Evolutionary conservation across 2,797 vertebrate genomes (phyloP).

Genomic region (Numenius phaeopus): DNA sequence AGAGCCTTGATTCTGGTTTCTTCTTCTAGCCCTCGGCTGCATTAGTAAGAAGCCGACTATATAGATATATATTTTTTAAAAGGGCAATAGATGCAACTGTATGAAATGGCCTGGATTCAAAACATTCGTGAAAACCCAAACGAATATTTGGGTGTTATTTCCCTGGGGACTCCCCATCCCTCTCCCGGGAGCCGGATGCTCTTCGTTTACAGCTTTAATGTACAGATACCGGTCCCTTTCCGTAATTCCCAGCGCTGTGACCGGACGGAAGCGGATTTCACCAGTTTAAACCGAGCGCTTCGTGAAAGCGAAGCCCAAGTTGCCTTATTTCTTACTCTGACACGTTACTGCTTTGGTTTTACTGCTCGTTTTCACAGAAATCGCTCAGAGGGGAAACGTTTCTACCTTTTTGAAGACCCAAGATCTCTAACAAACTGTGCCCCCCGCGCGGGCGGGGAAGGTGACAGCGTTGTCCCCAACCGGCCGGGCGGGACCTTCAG

Average conservation of each 20-base stretch:
- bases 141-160: not conserved
- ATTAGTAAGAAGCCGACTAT: not conserved
- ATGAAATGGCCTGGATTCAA: not conserved
- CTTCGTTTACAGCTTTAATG: slow-evolving; percentile 40
- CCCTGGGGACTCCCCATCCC: not conserved
- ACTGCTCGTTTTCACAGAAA: not conserved
- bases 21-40: not conserved
- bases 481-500: not conserved
- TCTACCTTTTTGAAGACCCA: not conserved
- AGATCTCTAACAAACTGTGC: not conserved
- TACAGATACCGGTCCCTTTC: not conserved
- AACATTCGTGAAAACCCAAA: not conserved
- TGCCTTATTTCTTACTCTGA: slow-evolving; percentile 62
- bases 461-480: accelerated
- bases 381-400: not conserved
- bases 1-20: not conserved
- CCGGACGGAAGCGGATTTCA: not conserved
- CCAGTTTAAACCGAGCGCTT: not conserved
- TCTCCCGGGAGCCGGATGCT: not conserved
- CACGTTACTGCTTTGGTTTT: not conserved
- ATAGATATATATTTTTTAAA: not conserved
- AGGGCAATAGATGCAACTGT: not conserved
- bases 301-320: accelerated
- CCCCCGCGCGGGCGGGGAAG: not conserved
- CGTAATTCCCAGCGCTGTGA: not conserved